phyloP scores from a whole-genome alignment of 2,888 invertebrate genomes.

The Ischnus inquisitorius region DNA sequence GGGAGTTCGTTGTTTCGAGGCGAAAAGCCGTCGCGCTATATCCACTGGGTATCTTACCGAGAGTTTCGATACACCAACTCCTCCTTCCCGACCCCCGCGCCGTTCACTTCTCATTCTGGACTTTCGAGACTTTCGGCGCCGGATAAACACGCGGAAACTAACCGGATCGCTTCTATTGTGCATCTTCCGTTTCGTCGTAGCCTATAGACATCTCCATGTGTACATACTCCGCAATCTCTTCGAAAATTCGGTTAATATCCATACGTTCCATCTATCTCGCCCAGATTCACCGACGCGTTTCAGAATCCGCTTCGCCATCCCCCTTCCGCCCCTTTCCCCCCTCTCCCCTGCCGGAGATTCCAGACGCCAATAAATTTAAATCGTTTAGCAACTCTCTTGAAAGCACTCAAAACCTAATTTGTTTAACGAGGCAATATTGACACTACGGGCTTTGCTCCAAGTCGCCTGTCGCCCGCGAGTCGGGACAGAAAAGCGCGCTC shows the following conservation, averaged over 20 bases:
- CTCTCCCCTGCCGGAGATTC: neutral
- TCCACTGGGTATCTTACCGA: neutral
- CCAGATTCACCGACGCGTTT: too few species aligned
- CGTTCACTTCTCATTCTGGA: slow-evolving; percentile 6
- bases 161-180: slow-evolving; percentile 42
- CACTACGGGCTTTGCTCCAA: slow-evolving; percentile 59
- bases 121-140: slow-evolving; percentile 30
- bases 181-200: neutral
- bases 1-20: slow-evolving; percentile 25
- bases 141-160: slow-evolving; percentile 23
- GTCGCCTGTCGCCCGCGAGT: slow-evolving; percentile 39
- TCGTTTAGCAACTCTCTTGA: slow-evolving; percentile 61
- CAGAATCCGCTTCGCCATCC: neutral
- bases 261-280: neutral
- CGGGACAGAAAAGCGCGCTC: neutral
- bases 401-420: slow-evolving; percentile 66
- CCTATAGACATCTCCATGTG: neutral
- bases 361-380: slow-evolving; percentile 60
- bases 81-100: neutral
- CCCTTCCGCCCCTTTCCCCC: neutral
- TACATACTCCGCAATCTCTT: slow-evolving; percentile 2
- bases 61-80: slow-evolving; percentile 25
- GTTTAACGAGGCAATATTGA: slow-evolving; percentile 67
- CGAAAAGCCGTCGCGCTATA: slow-evolving; percentile 16
- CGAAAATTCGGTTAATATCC: slow-evolving; percentile 41